Conservation (phyloP, 2,113 vertebrate genomes). For the Poecilia latipinna region DNA sequence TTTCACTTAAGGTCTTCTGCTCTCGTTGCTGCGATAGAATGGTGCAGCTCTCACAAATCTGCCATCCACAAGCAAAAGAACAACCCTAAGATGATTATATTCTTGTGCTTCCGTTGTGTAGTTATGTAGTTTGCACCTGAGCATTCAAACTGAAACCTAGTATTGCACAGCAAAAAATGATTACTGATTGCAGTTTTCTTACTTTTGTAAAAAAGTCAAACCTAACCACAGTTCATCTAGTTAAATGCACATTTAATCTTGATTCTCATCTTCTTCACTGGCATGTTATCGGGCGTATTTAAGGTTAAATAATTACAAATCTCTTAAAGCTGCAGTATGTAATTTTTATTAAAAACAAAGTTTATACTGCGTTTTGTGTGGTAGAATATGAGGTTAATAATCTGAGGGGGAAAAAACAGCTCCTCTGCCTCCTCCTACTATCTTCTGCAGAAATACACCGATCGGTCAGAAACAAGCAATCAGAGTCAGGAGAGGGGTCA, state of each 20-base stretch:
- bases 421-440: too few relatives aligned
- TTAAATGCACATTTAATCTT: slow-evolving; percentile 6
- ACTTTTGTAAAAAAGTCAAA: slow-evolving; percentile 17
- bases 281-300: not conserved
- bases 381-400: too few relatives aligned
- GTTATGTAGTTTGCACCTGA: not conserved
- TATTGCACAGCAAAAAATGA: slow-evolving; percentile 16
- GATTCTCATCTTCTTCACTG: not conserved
- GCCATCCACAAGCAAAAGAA: not conserved
- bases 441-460: too few relatives aligned
- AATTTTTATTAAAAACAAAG: too few relatives aligned
- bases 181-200: slow-evolving; percentile 18
- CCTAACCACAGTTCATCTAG: not conserved
- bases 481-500: too few relatives aligned
- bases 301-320: not conserved
- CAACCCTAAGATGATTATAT: not conserved
- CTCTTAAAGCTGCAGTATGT: not conserved
- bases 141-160: not conserved
- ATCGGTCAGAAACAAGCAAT: too few relatives aligned
- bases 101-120: not conserved
- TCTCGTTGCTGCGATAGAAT: not conserved
- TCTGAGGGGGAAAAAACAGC: too few relatives aligned
- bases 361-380: too few relatives aligned
- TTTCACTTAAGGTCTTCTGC: not conserved
- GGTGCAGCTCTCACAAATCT: not conserved